Base-by-base conservation (phyloP, 2,113 vertebrate species). In the Peromyscus maniculatus region DNA sequence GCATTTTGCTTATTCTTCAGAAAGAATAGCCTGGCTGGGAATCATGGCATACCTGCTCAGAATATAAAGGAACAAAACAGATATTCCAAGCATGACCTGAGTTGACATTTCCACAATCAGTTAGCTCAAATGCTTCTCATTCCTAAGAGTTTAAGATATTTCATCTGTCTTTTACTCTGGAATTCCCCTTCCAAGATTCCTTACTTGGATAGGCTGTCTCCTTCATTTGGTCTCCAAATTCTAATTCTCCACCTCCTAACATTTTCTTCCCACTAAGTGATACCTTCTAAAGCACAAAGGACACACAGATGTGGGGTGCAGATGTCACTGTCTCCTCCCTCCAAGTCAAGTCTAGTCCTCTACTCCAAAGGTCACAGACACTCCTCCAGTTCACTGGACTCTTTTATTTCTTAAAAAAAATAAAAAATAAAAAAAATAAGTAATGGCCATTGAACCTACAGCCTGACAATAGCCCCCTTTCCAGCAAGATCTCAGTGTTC, bases 141-240 rank as follows among this genome's bases (percentile, higher is more conserved):
- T 84, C 89, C 71, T 91, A 74, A 55, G 17, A n/a, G 57, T 71
- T 79, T 71, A 87, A 72, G 91, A 33, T 17, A 94, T 79, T 93
- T 86, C 80, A 69, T 89, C 8, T 33, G 71, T 67, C 67, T 93
- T 96, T 75, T n/a, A 67, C 31, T 49, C 72, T 91, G 77, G 46
- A 87, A 75, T 95, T 88, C 72, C 83, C 91, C 94, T 86, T 97
- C n/a, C 24, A n/a, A 43, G 62, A 80, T 15, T n/a, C 88, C 80
- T 93, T 77, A 71, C 67, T 82, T 1, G 1, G 82, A 80, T 0
- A 75, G 57, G 55, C 43, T 24, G 11, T 31, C 75, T 89, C 82
- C 62, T 75, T 33, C 46, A 39, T 83, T 69, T 52, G 7, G 72
- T 78, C 24, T 86, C 75, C 49, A 57, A 57, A 67, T 3, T 28